Evolutionary conservation across 2,888 invertebrate genomes (phyloP).

Genomic region (Ochropleura plecta): DNA sequence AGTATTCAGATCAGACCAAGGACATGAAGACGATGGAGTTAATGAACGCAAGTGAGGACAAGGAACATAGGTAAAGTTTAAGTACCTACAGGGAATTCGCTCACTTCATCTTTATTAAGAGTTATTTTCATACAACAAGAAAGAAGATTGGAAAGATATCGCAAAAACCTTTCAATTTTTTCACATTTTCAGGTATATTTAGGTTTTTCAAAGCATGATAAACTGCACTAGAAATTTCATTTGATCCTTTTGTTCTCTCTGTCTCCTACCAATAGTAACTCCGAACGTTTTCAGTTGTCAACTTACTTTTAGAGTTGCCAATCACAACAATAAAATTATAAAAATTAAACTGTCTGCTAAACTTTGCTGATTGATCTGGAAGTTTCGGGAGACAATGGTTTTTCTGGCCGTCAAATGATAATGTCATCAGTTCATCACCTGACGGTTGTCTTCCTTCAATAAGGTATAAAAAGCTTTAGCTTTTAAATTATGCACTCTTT

Average conservation of each 20-base stretch:
- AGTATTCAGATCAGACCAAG: no score
- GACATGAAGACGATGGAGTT: no score
- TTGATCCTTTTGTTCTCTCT: conserved; percentile 28
- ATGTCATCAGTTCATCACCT: conserved; percentile 27
- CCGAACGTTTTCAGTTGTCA: conserved; percentile 28
- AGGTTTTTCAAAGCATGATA: conserved; percentile 23
- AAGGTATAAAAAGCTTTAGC: conserved; percentile 14
- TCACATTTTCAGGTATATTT: conserved; percentile 19
- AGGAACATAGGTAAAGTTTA: conserved; percentile 10
- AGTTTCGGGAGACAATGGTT: conserved; percentile 35
- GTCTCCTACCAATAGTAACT: conserved; percentile 35
- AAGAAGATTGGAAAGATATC: conserved; percentile 61
- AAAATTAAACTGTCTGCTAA: conserved; percentile 35
- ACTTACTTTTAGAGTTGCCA: conserved; percentile 28
- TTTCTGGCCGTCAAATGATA: conserved; percentile 33
- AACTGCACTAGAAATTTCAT: conserved; percentile 30
- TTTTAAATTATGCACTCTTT: conserved; percentile 16
- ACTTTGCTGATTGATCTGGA: conserved; percentile 26
- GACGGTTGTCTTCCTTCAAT: conserved; percentile 7
- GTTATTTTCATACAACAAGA: conserved; percentile 22
- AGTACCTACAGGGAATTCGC: conserved; percentile 15
- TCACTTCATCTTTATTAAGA: conserved; percentile 15
- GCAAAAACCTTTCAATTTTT: conserved; percentile 58
- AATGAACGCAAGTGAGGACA: no score
- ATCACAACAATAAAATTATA: conserved; percentile 33